Conservation (phyloP, 2,113 vertebrate genomes). For the Passer domesticus region DNA sequence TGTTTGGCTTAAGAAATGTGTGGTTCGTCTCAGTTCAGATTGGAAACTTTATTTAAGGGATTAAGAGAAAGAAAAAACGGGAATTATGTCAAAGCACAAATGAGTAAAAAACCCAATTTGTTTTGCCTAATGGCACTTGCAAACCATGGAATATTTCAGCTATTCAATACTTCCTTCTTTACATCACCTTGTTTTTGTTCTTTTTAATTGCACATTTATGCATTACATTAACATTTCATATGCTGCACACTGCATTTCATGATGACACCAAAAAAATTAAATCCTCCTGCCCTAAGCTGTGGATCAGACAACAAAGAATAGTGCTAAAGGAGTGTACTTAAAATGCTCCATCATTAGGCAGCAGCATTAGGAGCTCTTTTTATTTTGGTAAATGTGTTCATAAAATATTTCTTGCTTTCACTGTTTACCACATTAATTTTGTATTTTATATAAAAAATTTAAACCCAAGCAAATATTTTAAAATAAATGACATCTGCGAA, state of each 20-base stretch:
- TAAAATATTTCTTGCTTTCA: conserved; percentile 23
- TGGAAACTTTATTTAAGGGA: not conserved
- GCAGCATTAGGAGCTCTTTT: not conserved
- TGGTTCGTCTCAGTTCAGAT: not conserved
- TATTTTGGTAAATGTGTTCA: not conserved
- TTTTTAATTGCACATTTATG: conserved; percentile 57
- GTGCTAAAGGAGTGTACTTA: not conserved
- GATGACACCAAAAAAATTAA: conserved; percentile 63
- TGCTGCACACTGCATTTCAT: conserved; percentile 48
- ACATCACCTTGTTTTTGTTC: conserved; percentile 3
- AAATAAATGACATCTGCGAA: not conserved
- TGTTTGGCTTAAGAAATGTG: not conserved
- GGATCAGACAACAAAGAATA: conserved; percentile 8
- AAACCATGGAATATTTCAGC: conserved; percentile 8
- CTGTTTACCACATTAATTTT: conserved; percentile 31
- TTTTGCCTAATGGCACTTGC: not conserved
- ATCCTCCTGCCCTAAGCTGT: conserved; percentile 22
- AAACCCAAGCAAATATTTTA: conserved; percentile 4
- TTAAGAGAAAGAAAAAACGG: not conserved
- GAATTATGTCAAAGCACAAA: not conserved
- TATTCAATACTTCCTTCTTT: conserved; percentile 21
- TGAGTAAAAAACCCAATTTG: conserved; percentile 2
- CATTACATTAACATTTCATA: conserved; percentile 66
- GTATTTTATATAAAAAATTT: conserved; percentile 37
- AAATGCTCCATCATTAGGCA: not conserved